These are phyloP conservation scores for Clepsis dumicolana DNA, from an alignment of 2,888 invertebrate genomes.

Conservation along the genomic window DNA sequence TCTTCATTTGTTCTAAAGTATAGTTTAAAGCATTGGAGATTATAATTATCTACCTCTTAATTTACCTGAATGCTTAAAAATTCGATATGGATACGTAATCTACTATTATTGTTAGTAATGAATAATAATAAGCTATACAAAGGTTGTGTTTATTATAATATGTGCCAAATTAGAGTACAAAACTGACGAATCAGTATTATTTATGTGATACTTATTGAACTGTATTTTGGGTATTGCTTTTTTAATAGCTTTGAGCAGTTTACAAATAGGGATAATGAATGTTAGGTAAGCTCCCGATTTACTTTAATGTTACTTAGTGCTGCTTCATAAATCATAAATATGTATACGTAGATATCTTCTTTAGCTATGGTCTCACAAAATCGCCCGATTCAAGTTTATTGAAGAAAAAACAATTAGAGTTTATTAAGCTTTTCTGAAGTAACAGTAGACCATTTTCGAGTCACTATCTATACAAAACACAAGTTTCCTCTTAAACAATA, in stretches of 20 bases:
- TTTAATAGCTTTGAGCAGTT: constrained; percentile 28
- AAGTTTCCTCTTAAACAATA: too few relatives aligned
- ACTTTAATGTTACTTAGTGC: constrained; percentile 20
- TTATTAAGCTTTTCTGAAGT: too few relatives aligned
- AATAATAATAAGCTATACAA: constrained; percentile 26
- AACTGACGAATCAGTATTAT: constrained; percentile 43
- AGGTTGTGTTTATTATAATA: constrained; percentile 43
- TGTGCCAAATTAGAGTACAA: constrained; percentile 44
- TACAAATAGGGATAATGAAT: constrained; percentile 4
- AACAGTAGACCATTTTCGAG: too few relatives aligned
- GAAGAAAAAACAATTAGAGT: too few relatives aligned
- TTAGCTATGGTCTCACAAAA: too few relatives aligned
- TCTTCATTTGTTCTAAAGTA: background rate
- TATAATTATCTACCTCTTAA: constrained; percentile 60
- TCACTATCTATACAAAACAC: too few relatives aligned
- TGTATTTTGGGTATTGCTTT: constrained; percentile 28
- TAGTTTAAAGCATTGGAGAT: constrained; percentile 5
- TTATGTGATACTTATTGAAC: constrained; percentile 42
- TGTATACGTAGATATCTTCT: too few relatives aligned
- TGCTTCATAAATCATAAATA: too few relatives aligned
- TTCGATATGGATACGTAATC: constrained; percentile 20
- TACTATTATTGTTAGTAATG: constrained; percentile 28
- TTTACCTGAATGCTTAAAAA: constrained; percentile 55
- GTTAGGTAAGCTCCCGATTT: background rate
- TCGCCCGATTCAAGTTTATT: too few relatives aligned